Percentiles rank a stretch among this genome's conserved stretches.
phyloP scores from a whole-genome alignment of 2,888 invertebrate genomes.

The Ophraella communa region DNA sequence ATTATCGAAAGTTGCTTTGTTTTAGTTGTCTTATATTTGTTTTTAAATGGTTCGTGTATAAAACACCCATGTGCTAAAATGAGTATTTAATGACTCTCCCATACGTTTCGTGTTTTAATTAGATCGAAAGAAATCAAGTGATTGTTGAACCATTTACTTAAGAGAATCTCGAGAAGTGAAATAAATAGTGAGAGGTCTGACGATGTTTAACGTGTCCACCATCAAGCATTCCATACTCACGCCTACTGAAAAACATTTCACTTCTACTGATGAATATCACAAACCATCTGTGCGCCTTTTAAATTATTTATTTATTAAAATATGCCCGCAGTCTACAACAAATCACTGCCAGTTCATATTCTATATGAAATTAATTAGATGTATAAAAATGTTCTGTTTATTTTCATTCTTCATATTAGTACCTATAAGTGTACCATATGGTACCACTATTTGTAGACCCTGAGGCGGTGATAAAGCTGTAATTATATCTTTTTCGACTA shows the following conservation, averaged over 20 bases:
- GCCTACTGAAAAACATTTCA: slow-evolving; percentile 48
- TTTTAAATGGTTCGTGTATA: not conserved
- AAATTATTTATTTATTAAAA: slow-evolving; percentile 42
- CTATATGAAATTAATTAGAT: slow-evolving; percentile 33
- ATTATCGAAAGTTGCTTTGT: too few species aligned
- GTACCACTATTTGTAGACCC: slow-evolving; percentile 6
- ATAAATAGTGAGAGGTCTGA: slow-evolving; percentile 42
- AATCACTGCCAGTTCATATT: slow-evolving; percentile 21
- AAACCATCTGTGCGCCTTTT: slow-evolving; percentile 46
- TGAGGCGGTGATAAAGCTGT: slow-evolving; percentile 8
- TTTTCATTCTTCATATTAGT: not conserved
- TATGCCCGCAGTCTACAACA: slow-evolving; percentile 18
- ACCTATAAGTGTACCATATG: slow-evolving; percentile 6
- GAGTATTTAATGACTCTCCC: not conserved
- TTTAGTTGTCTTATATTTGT: not conserved
- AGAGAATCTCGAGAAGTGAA: slow-evolving; percentile 39
- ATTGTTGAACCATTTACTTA: slow-evolving; percentile 28
- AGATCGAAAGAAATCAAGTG: slow-evolving; percentile 4
- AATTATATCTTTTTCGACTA: slow-evolving; percentile 5
- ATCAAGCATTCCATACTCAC: slow-evolving; percentile 43
- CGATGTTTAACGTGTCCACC: slow-evolving; percentile 39
- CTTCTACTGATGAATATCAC: slow-evolving; percentile 48
- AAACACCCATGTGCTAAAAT: not conserved
- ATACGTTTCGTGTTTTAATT: not conserved
- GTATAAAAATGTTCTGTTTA: slow-evolving; percentile 26